A percentile compares a stretch with the other conserved stretches of the same genome.
Evolutionary conservation across 2,797 vertebrate species (phyloP).

Genomic region (Smutsia temminckii): DNA sequence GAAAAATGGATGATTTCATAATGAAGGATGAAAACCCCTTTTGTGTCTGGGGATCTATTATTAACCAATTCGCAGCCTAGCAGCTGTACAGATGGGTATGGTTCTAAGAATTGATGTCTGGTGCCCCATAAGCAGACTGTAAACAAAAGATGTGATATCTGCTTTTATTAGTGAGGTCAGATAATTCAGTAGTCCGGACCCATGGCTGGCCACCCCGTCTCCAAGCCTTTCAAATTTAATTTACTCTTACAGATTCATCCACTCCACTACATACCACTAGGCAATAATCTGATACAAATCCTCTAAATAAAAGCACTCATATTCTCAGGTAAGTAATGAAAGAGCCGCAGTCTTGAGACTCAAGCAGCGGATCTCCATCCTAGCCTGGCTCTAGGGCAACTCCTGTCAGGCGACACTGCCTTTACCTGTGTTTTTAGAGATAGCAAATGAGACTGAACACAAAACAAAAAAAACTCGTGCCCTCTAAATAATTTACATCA

Average conservation of each 20-base stretch:
- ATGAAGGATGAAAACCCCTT: constrained; percentile 59
- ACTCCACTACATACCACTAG: too few relatives aligned
- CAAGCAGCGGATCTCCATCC: not conserved
- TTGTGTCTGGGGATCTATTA: constrained; percentile 52
- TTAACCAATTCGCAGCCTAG: constrained; percentile 54
- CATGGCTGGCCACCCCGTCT: not conserved
- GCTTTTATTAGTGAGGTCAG: not conserved
- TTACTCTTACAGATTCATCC: not conserved
- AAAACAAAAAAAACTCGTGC: not conserved
- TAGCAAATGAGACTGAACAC: not conserved
- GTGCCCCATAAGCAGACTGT: not conserved
- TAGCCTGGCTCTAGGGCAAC: not conserved
- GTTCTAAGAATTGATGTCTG: not conserved
- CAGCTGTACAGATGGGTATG: not conserved
- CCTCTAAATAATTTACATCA: not conserved
- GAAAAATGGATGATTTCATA: constrained; percentile 60
- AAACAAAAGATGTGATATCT: constrained; percentile 13
- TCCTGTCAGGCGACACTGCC: not conserved
- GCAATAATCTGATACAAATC: not conserved
- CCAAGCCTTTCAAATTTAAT: not conserved
- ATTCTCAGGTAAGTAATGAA: not conserved
- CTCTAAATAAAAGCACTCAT: not conserved
- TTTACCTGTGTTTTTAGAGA: not conserved
- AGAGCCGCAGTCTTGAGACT: not conserved
- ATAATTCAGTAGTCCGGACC: not conserved